Percentiles rank a stretch among this genome's conserved stretches.
Evolutionary conservation across 2,113 vertebrate genomes (phyloP).

Genomic region (Bambusicola thoracicus): DNA sequence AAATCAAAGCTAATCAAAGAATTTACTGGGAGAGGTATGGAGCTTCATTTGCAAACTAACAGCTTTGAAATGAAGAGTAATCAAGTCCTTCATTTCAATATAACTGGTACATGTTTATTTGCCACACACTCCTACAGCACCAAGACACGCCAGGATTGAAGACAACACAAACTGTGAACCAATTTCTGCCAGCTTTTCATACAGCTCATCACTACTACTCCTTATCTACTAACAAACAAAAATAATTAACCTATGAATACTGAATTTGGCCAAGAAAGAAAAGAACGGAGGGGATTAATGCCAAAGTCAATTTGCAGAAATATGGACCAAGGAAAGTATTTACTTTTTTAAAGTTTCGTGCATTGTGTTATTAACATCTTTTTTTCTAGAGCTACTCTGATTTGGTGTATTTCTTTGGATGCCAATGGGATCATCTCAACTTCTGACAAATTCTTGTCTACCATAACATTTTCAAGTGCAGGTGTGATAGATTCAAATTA

Average conservation of each 20-base stretch:
- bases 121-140: not conserved
- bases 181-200: not conserved
- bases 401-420: not conserved
- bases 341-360: not conserved
- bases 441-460: not conserved
- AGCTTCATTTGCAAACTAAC: constrained; percentile 46
- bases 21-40: not conserved
- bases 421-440: not conserved
- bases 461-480: not conserved
- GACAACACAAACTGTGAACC: not conserved
- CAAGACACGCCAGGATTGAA: not conserved
- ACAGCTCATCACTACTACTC: not conserved
- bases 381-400: not conserved
- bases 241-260: not conserved
- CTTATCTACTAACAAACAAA: not conserved
- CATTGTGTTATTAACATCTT: not conserved
- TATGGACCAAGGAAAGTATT: not conserved
- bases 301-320: not conserved
- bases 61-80: constrained; percentile 12
- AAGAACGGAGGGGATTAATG: not conserved
- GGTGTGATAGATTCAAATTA: not conserved
- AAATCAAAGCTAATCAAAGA: not conserved
- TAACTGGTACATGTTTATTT: not conserved
- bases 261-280: not conserved
- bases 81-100: not conserved